phyloP scores from a whole-genome alignment of 2,888 invertebrate species.

The Amiota minor region DNA sequence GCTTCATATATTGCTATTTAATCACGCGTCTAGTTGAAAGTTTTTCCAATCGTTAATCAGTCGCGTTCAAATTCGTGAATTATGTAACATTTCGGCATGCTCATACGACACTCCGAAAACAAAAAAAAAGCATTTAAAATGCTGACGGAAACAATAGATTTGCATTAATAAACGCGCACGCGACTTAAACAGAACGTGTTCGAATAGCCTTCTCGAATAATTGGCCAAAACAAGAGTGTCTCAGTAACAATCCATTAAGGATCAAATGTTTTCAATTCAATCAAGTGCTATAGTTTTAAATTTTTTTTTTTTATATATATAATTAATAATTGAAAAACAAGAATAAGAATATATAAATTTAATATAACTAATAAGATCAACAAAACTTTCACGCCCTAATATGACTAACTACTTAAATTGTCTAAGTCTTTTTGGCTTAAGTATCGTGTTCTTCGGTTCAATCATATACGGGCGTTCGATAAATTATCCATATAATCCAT shows the following conservation, averaged over 20 bases:
- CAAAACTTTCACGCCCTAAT: not conserved
- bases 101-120: not conserved
- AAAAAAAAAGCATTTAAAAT: constrained; percentile 25
- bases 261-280: no score
- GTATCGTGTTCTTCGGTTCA: constrained; percentile 35
- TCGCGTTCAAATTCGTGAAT: constrained; percentile 12
- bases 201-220: not conserved
- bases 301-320: no score
- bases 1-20: constrained; percentile 12
- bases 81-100: constrained; percentile 24
- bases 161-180: constrained; percentile 12
- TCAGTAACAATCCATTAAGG: no score
- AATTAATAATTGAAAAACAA: not conserved
- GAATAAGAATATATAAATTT: not conserved
- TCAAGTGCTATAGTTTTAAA: no score
- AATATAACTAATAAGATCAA: not conserved
- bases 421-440: constrained; percentile 35
- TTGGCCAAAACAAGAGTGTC: no score
- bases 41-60: constrained; percentile 6
- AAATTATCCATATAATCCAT: constrained; percentile 26
- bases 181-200: constrained; percentile 12
- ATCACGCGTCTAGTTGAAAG: constrained; percentile 20
- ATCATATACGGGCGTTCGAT: constrained; percentile 39
- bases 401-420: not conserved
- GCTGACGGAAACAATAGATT: not conserved